phyloP scores from a whole-genome alignment of 2,797 vertebrate species.

The Cuniculus paca region DNA sequence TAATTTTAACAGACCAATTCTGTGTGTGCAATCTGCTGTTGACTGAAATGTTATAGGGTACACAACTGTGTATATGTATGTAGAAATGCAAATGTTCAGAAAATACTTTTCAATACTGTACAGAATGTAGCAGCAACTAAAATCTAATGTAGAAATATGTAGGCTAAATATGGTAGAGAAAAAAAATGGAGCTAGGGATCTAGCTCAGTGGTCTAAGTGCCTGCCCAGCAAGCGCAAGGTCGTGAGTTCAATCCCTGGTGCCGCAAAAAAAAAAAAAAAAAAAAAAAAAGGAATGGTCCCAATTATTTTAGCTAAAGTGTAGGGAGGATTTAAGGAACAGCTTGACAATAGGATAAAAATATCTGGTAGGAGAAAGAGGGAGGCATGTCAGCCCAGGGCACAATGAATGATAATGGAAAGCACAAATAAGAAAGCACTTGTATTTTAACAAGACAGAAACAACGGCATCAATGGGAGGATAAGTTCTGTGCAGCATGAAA shows the following conservation, averaged over 20 bases:
- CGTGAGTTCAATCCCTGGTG: too few species aligned
- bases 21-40: neutral
- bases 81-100: neutral
- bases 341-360: neutral
- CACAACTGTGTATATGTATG: neutral
- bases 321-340: neutral
- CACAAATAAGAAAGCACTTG: neutral
- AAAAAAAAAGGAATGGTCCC: neutral
- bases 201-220: too few species aligned
- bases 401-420: neutral
- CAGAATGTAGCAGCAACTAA: neutral
- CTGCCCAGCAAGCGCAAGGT: too few species aligned
- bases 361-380: neutral
- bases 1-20: neutral
- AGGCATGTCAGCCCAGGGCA: neutral
- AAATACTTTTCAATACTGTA: neutral
- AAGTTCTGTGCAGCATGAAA: neutral
- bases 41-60: neutral
- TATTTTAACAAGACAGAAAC: neutral
- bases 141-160: neutral
- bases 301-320: conserved; percentile 21
- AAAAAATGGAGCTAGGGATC: too few species aligned
- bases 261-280: too few species aligned
- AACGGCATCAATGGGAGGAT: neutral
- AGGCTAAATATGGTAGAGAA: neutral